Percentiles rank a stretch among this genome's conserved stretches.
phyloP scores from a whole-genome alignment of 1,140 invertebrate species.

The Drosophila pruinosa region DNA sequence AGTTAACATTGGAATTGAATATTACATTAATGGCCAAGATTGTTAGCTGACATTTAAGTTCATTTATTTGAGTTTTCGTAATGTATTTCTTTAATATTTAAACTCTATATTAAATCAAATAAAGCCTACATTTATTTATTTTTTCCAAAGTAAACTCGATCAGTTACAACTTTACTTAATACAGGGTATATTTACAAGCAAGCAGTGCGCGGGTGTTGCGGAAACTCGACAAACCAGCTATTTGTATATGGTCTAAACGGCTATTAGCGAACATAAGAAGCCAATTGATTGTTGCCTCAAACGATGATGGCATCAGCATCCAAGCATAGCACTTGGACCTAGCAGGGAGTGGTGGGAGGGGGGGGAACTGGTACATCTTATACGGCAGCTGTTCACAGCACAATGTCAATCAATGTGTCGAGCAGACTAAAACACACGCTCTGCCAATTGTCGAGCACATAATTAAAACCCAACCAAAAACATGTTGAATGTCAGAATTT shows the following conservation, averaged over 20 bases:
- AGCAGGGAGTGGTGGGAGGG: no score
- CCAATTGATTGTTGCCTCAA: conserved; percentile 2
- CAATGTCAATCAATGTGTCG: conserved; percentile 66
- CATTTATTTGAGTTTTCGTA: no score
- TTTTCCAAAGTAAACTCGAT: no score
- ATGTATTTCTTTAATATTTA: no score
- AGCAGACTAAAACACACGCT: conserved; percentile 23
- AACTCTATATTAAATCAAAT: no score
- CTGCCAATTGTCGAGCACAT: conserved; percentile 16
- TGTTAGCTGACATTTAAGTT: no score
- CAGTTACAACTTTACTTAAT: neutral
- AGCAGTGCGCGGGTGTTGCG: neutral
- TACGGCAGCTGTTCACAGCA: conserved; percentile 68
- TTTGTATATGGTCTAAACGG: conserved; percentile 3
- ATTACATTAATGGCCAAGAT: no score
- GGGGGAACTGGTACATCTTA: conserved; percentile 1
- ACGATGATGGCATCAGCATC: conserved; percentile 14
- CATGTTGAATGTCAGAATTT: conserved; percentile 23
- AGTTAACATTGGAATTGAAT: no score
- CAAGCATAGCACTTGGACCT: neutral
- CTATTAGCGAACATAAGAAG: neutral
- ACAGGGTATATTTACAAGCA: neutral
- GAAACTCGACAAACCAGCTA: neutral
- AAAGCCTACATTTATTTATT: no score
- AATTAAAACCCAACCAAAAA: conserved; percentile 38